A percentile compares a stretch with the other conserved stretches of the same genome.
Conservation (phyloP, 2,113 vertebrate species). For the Dipodomys stephensi region DNA sequence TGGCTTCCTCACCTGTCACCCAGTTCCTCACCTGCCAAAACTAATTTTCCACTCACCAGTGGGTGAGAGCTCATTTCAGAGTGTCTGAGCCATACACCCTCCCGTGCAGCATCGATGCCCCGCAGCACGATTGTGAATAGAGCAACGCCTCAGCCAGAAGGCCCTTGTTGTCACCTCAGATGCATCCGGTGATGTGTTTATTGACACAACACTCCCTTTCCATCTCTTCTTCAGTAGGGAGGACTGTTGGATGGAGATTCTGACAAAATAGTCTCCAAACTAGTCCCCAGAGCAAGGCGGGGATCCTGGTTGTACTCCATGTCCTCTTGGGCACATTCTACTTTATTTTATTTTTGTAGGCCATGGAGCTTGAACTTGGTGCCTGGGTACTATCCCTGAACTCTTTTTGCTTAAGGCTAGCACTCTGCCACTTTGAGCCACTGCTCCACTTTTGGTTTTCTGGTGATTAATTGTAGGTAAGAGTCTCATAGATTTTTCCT, state of each 20-base stretch:
- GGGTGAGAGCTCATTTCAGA: conserved; percentile 65
- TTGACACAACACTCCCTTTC: background rate
- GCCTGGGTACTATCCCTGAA: too few species aligned
- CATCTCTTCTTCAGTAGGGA: background rate
- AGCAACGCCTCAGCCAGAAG: background rate
- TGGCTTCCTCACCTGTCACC: conserved; percentile 75
- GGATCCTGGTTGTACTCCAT: background rate
- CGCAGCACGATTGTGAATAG: background rate
- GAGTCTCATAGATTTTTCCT: too few species aligned
- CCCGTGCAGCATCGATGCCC: background rate
- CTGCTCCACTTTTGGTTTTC: too few species aligned
- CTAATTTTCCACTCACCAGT: conserved; percentile 77
- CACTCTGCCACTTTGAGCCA: too few species aligned
- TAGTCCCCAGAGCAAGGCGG: background rate
- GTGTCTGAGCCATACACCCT: background rate
- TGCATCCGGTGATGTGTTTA: background rate
- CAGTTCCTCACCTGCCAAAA: conserved; percentile 71
- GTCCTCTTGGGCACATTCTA: background rate
- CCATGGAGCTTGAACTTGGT: too few species aligned
- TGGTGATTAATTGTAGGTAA: too few species aligned
- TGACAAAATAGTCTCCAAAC: background rate
- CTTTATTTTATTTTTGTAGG: too few species aligned
- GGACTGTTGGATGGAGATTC: background rate
- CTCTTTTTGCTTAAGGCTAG: too few species aligned
- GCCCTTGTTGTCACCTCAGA: background rate